Conservation (phyloP, 1,140 invertebrate species). For the Drosophila simulans region DNA sequence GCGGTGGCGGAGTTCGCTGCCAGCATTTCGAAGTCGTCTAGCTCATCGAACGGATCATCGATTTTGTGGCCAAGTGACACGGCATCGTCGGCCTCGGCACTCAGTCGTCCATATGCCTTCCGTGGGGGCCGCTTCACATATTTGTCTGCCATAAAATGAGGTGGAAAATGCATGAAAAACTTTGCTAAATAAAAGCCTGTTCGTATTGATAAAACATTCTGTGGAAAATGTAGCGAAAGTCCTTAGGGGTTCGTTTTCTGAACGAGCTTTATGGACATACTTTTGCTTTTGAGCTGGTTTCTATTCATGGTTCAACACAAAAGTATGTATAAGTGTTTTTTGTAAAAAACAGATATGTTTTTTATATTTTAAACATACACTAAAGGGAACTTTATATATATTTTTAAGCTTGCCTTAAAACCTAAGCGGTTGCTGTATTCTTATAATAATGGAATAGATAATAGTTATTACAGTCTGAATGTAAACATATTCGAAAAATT, state of each 20-base stretch:
- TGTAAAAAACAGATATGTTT: background rate
- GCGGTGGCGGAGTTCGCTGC: constrained; percentile 58
- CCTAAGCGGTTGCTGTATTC: no score
- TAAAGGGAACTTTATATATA: no score
- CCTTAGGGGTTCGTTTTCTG: constrained; percentile 14
- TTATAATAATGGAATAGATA: no score
- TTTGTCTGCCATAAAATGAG: constrained; percentile 69
- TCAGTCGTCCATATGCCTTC: constrained; percentile 82
- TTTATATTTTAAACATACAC: background rate
- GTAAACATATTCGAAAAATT: background rate
- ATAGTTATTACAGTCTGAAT: no score
- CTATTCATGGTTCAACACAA: background rate
- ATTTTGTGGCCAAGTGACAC: constrained; percentile 77
- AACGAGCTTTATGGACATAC: background rate
- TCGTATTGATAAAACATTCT: constrained; percentile 42
- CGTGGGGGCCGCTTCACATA: constrained; percentile 82
- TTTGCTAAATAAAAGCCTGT: constrained; percentile 30
- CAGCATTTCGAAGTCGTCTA: constrained; percentile 84
- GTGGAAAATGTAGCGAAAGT: background rate
- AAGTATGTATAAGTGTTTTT: background rate
- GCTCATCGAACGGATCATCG: constrained; percentile 84
- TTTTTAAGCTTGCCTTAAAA: no score
- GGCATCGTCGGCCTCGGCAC: constrained; percentile 79
- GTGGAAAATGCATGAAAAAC: constrained; percentile 57
- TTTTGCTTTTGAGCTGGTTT: background rate